A percentile compares a stretch with the other conserved stretches of the same genome.
Evolutionary conservation across 2,797 vertebrate genomes (phyloP).

Genomic region (Craterocephalus amniculus): DNA sequence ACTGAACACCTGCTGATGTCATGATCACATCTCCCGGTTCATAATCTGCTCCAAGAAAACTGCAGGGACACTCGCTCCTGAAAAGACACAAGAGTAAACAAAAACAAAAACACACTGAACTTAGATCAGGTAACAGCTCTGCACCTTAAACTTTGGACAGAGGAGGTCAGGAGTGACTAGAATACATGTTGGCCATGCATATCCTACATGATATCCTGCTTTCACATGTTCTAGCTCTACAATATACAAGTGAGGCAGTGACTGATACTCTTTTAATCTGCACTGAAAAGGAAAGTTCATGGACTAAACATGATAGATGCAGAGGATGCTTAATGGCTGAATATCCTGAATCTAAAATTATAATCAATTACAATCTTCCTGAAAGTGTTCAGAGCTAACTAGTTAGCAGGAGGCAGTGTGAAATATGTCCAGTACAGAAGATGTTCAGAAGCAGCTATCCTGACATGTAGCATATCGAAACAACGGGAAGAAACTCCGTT

Average conservation of each 20-base stretch:
- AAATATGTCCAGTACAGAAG: no score
- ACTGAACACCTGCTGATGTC: slow-evolving; percentile 95
- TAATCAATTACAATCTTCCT: no score
- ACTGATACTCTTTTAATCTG: neutral
- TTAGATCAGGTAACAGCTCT: neutral
- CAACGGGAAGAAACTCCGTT: no score
- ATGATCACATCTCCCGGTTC: slow-evolving; percentile 90
- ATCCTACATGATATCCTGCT: neutral
- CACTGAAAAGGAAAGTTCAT: neutral
- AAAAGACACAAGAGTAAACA: slow-evolving; percentile 7
- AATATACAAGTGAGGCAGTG: no score
- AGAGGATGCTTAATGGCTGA: no score
- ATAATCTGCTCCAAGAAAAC: slow-evolving; percentile 91
- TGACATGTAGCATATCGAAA: no score
- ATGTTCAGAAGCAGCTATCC: no score
- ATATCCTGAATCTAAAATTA: no score
- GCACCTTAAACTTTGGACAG: neutral
- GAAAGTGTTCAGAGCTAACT: no score
- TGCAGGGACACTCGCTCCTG: slow-evolving; percentile 93
- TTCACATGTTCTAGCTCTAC: neutral
- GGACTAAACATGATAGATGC: no score
- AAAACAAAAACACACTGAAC: neutral
- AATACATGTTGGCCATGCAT: neutral
- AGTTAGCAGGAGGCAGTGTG: no score
- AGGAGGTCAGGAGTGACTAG: neutral